These are phyloP conservation scores for Pachyramphus minor DNA, from an alignment of 2,113 vertebrate species.

Conservation along the genomic window DNA sequence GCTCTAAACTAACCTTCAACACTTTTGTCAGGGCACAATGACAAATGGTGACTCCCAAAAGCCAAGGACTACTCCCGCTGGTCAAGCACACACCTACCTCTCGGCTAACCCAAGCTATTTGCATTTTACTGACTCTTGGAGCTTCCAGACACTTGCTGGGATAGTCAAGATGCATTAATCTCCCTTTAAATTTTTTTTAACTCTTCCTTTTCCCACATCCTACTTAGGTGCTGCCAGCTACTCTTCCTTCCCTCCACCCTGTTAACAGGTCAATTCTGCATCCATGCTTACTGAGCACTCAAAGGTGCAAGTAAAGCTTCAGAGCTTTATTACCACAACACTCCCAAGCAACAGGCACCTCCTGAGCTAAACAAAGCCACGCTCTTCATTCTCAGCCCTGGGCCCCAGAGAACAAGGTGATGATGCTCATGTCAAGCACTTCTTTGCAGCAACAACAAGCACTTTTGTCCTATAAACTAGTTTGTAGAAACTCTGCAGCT, in stretches of 20 bases:
- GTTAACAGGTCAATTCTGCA: not conserved
- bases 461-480: not conserved
- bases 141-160: not conserved
- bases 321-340: not conserved
- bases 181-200: not conserved
- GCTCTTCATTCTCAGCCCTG: not conserved
- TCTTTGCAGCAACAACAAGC: not conserved
- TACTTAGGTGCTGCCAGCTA: not conserved
- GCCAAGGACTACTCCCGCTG: not conserved
- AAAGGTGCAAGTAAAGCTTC: not conserved
- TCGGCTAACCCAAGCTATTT: not conserved
- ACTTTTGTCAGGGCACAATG: not conserved
- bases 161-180: not conserved
- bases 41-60: accelerated
- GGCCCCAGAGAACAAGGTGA: not conserved
- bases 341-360: not conserved
- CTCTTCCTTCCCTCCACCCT: not conserved
- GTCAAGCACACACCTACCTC: not conserved
- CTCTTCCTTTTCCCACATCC: not conserved
- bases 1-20: not conserved
- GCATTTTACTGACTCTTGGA: not conserved
- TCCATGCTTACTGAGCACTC: accelerated
- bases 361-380: not conserved
- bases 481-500: not conserved
- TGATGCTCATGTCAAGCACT: accelerated